Evolutionary conservation across 2,113 vertebrate species (phyloP).

Genomic region (Plecturocebus donacophilus): DNA sequence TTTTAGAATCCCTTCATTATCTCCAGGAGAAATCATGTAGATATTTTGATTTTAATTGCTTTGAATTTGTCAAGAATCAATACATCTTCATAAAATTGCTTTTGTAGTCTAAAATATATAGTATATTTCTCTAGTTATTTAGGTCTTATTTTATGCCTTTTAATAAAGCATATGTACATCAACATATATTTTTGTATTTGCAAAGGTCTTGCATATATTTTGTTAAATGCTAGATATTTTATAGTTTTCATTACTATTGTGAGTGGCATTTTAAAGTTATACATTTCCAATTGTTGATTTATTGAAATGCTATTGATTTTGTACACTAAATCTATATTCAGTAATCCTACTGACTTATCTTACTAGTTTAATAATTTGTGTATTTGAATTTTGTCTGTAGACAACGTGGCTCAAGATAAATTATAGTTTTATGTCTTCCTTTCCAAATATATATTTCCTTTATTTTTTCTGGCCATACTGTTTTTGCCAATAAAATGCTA

Average conservation of each 20-base stretch:
- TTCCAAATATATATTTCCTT: background rate
- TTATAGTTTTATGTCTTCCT: background rate
- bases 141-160: background rate
- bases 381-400: slow-evolving; percentile 5
- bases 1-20: background rate
- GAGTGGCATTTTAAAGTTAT: background rate
- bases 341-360: background rate
- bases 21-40: background rate
- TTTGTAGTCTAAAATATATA: background rate
- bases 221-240: background rate
- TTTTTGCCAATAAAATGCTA: background rate
- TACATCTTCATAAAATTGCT: background rate
- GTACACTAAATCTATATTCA: slow-evolving; percentile 1
- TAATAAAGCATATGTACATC: background rate
- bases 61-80: slow-evolving; percentile 37
- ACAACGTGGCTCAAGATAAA: background rate
- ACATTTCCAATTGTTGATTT: background rate
- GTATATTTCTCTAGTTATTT: background rate
- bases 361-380: background rate
- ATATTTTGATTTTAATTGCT: background rate
- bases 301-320: background rate
- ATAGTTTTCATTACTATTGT: background rate
- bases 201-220: background rate
- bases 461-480: background rate
- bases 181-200: background rate